Evolutionary conservation across 2,888 invertebrate genomes (phyloP), one percentile per base, ranked within the genome.

Genomic region (Calliscelio sp.): DNA sequence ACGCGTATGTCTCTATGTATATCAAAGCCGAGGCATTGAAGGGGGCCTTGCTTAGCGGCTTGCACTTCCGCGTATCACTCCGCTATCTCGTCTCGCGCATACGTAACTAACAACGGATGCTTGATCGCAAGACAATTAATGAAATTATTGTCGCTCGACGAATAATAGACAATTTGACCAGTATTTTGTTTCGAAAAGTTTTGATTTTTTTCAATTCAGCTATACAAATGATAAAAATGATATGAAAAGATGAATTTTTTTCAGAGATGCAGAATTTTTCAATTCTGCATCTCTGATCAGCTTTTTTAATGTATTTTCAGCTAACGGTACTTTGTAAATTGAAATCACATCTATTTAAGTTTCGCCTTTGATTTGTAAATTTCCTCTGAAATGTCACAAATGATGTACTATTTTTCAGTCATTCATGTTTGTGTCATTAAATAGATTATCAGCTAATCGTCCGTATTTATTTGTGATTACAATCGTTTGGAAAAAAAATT

Each of bases 61-160:
- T 86, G 87, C 88, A 91, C 92, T 92, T 92, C 92, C 92, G 92
- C 88, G 89, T 92, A 90, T 90, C 89, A 89, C 87, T 65, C 88
- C 81, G 89, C 88, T 90, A 90, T 90, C 88, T 87, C 80, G 87
- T 87, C 86, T 85, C 84, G 79, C 78, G 81, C 81, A 83, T 88
- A 86, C 88, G 86, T 85, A 87, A 87, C 86, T 65, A 81, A 84
- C 86, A 70, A 59, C 79, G 70, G 84, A 84, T 84, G 79, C 75
- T 70, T 53, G 55, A 79, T 78, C 80, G 77, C 63, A 66, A 70
- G 68, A 82, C 81, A 82, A 88, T 90, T 88, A 88, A 88, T 86
- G 80, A 74, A 86, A 88, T 87, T 86, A 84, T 86, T 78, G 79
- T 53, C 55, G 57, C 35, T 71, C 68, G 25, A 18, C 49, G 78